These are phyloP conservation scores for Zonitis immaculata DNA, from an alignment of 2,888 invertebrate genomes.

Conservation along the genomic window DNA sequence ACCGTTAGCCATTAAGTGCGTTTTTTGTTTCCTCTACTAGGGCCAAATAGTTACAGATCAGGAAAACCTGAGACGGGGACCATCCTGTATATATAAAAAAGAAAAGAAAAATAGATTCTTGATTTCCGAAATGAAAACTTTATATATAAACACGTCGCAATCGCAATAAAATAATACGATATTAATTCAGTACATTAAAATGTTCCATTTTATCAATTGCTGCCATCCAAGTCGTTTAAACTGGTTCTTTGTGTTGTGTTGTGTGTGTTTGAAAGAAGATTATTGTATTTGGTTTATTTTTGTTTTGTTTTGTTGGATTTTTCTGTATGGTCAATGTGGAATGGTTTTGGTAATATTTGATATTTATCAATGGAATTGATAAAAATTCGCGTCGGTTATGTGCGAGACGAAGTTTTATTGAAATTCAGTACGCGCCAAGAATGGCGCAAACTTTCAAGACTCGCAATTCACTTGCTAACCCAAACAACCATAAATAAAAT, in stretches of 20 bases:
- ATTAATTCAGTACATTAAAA: conserved; percentile 42
- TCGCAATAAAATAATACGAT: conserved; percentile 36
- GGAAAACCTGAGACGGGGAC: no score
- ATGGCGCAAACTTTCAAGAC: background rate
- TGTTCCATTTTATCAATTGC: conserved; percentile 31
- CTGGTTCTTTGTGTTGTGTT: conserved; percentile 26
- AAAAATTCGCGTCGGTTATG: background rate
- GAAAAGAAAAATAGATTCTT: no score
- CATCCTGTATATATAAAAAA: no score
- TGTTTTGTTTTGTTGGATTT: background rate
- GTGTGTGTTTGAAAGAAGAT: background rate
- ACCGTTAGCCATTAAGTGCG: no score
- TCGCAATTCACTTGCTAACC: no score
- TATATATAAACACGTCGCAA: conserved; percentile 31
- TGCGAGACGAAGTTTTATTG: background rate
- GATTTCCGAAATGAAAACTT: conserved; percentile 21
- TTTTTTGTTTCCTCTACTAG: no score
- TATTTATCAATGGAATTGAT: background rate
- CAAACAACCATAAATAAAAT: background rate
- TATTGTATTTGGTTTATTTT: no score
- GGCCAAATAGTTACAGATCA: no score
- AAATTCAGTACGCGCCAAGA: background rate
- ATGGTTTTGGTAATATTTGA: no score
- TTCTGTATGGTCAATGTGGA: no score
- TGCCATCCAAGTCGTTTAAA: conserved; percentile 16